phyloP scores from a whole-genome alignment of 1,140 invertebrate genomes.

The Hormaphis cornu region DNA sequence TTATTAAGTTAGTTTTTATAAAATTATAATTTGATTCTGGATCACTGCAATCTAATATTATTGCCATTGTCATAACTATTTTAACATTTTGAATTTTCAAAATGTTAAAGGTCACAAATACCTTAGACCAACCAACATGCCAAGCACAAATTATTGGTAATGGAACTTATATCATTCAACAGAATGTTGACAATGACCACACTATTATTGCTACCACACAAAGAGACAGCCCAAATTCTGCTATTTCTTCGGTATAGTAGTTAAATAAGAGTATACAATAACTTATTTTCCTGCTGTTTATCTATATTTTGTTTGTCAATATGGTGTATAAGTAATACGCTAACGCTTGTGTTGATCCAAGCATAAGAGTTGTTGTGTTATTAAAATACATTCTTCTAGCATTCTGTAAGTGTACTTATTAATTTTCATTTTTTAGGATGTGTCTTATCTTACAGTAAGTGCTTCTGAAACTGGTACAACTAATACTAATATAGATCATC shows the following conservation, averaged over 20 bases:
- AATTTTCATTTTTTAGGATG: conserved; percentile 36
- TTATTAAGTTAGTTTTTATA: too few relatives aligned
- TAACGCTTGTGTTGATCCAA: too few relatives aligned
- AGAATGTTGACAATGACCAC: conserved; percentile 50
- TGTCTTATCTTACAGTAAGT: conserved; percentile 35
- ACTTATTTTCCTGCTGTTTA: conserved; percentile 42
- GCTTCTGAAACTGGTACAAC: conserved; percentile 35
- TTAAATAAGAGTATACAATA: background rate
- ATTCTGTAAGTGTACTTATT: background rate
- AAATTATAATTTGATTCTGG: too few relatives aligned
- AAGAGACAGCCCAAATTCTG: conserved; percentile 65
- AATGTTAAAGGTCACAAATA: conserved; percentile 38
- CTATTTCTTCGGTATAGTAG: conserved; percentile 20
- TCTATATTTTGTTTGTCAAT: too few relatives aligned
- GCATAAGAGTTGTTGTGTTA: background rate
- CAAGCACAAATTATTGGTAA: conserved; percentile 48
- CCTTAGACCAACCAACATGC: conserved; percentile 42
- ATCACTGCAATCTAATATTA: too few relatives aligned
- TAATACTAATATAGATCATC: conserved; percentile 44
- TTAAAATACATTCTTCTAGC: background rate
- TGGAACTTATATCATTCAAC: conserved; percentile 57
- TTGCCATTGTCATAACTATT: background rate
- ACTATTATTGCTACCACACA: conserved; percentile 52
- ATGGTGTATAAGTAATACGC: too few relatives aligned
- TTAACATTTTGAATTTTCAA: background rate